A percentile compares a stretch with the other conserved stretches of the same genome.
These are phyloP conservation scores for Lepetodrilus schrolli DNA, from an alignment of 2,888 invertebrate species.

Conservation along the genomic window DNA sequence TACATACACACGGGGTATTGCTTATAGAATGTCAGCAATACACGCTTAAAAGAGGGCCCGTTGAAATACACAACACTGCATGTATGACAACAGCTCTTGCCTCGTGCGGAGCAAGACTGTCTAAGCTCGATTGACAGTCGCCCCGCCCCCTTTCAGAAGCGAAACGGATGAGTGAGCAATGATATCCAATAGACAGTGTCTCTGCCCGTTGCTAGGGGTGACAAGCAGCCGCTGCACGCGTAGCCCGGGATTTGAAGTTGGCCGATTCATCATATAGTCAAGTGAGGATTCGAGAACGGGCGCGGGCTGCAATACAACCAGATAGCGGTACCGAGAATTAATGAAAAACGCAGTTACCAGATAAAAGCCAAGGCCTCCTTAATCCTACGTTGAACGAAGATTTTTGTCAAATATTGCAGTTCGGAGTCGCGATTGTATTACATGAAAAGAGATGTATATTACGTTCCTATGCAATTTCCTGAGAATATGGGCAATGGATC, in stretches of 20 bases:
- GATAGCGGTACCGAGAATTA: neutral
- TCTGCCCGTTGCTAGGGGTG: constrained; percentile 21
- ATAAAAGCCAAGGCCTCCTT: neutral
- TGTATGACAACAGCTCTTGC: neutral
- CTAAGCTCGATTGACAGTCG: constrained; percentile 16
- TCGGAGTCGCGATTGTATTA: too few species aligned
- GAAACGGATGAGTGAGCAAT: constrained; percentile 25
- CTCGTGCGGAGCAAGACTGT: constrained; percentile 2
- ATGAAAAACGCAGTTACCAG: constrained; percentile 8
- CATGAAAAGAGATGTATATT: too few species aligned
- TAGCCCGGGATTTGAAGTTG: constrained; percentile 9
- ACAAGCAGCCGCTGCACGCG: constrained; percentile 23
- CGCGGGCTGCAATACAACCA: neutral
- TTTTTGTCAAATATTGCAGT: too few species aligned
- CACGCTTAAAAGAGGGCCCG: neutral
- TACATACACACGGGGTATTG: constrained; percentile 8
- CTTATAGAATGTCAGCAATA: neutral
- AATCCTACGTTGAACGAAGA: too few species aligned
- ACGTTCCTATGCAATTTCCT: too few species aligned
- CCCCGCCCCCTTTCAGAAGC: constrained; percentile 25
- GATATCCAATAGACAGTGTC: constrained; percentile 26
- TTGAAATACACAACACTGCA: neutral
- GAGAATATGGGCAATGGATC: too few species aligned
- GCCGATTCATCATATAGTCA: constrained; percentile 2
- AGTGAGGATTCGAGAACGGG: neutral